Base-by-base conservation (phyloP, 2,797 vertebrate genomes). In the Triplophysa yarkandensis region DNA sequence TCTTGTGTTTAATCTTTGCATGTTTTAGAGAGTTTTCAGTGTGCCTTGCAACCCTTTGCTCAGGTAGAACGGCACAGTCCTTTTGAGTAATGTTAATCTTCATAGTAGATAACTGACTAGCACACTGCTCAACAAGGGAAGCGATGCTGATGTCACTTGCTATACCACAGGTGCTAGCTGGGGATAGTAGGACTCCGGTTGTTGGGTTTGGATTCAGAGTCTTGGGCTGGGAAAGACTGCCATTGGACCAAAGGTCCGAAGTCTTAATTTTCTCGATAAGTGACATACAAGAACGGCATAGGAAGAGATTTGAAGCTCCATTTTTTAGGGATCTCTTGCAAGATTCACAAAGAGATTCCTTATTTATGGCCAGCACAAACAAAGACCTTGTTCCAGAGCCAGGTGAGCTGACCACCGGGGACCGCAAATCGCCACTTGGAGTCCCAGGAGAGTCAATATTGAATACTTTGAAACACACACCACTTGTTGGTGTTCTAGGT, bases 61-160 rank as follows among this genome's bases (percentile, higher is more conserved):
- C 68, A 68, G 36, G 41, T 6, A 58, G 27, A 23, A 79, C 73
- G 0, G 61, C 50, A 55, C 32, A 50, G 1, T 63, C 50, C 46
- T 64, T 36, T 52, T 85, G 86, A 8, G 86, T 83, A 62, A 68
- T 36, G 39, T 72, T 83, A 57, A 93, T 86, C 55, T 91, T 87
- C 78, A 93, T 28, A 4, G 91, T 91, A 73, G 90, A 88, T 66
- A 92, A 81, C n/a, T 87, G 88, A 25, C 87, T 83, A 28, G 89
- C 85, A 50, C 91, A 93, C 55, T 27, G 85, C 63, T 89, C 87
- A 32, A 93, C 63, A 46, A 88, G 66, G n/a, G 90, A 84, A 25
- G 88, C 85, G 48, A 89, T 76, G 62, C 88, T 85, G 4, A 83
- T 69, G 52, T 88, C 84, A 71, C 78, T 87, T 28, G 84, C 84